Conservation (phyloP, 2,113 vertebrate species). For the Eretmodus cyanostictus region DNA sequence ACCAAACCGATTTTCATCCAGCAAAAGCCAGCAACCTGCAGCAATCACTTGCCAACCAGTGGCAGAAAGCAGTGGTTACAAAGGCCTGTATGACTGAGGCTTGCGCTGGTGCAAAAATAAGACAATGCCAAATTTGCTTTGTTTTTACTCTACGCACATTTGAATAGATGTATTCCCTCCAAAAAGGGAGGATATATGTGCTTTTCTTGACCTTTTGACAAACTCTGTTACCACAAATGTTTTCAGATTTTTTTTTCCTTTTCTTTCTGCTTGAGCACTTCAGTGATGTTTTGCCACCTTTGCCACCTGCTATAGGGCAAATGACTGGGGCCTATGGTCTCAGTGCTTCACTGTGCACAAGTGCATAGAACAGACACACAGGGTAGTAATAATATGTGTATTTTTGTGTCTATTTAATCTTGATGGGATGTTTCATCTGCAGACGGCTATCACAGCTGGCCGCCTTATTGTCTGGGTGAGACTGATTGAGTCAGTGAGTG, state of each 20-base stretch:
- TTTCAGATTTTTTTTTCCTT: neutral
- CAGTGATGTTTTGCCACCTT: neutral
- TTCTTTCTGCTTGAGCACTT: neutral
- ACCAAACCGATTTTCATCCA: neutral
- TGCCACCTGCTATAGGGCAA: neutral
- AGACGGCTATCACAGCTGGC: constrained; percentile 91
- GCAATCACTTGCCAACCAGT: neutral
- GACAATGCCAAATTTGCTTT: neutral
- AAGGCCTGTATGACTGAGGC: neutral
- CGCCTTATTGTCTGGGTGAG: constrained; percentile 88
- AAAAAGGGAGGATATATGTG: neutral
- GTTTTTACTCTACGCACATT: neutral
- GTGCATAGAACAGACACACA: neutral
- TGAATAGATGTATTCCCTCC: neutral
- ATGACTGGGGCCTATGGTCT: neutral
- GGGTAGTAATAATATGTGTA: constrained; percentile 75
- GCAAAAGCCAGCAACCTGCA: neutral
- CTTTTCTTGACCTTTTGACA: neutral
- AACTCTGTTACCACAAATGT: neutral
- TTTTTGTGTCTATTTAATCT: constrained; percentile 92
- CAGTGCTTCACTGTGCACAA: neutral
- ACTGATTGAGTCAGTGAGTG: constrained; percentile 64
- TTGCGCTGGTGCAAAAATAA: neutral
- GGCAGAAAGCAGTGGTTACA: neutral
- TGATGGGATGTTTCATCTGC: constrained; percentile 97